Evolutionary conservation across 2,888 invertebrate species (phyloP).

Genomic region (Cheilosia pagana): DNA sequence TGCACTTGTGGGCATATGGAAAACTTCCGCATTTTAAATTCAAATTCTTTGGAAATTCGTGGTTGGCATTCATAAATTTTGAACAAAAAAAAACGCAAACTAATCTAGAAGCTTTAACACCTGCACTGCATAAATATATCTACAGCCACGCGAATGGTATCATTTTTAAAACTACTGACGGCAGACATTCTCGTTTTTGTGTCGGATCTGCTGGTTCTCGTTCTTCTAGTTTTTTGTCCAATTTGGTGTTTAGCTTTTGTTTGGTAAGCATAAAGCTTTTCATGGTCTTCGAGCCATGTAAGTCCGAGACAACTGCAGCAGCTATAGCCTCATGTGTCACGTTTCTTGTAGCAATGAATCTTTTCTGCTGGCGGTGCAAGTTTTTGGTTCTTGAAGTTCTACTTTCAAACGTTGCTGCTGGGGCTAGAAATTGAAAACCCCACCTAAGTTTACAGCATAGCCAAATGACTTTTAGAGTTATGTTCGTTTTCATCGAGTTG

Average conservation of each 20-base stretch:
- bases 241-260: conserved; percentile 3
- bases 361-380: conserved; percentile 17
- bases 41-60: conserved; percentile 49
- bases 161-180: conserved; percentile 39
- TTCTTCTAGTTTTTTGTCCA: conserved; percentile 31
- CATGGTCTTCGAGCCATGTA: conserved; percentile 22
- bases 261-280: conserved; percentile 27
- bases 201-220: conserved; percentile 39
- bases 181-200: conserved; percentile 30
- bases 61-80: conserved; percentile 42
- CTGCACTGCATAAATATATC: conserved; percentile 17
- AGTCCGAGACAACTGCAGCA: conserved; percentile 13
- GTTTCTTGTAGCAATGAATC: conserved; percentile 18
- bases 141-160: conserved; percentile 10
- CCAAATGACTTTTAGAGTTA: not conserved
- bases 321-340: conserved; percentile 21
- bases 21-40: conserved; percentile 57
- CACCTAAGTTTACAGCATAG: not conserved
- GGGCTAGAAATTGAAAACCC: not conserved
- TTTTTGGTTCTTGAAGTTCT: conserved; percentile 1
- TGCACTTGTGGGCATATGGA: not conserved
- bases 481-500: not conserved
- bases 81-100: conserved; percentile 2
- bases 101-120: conserved; percentile 34
- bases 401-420: not conserved